Percentiles rank a stretch among this genome's conserved stretches.
Evolutionary conservation across 2,113 vertebrate species (phyloP).

Genomic region (Azemiops feae): DNA sequence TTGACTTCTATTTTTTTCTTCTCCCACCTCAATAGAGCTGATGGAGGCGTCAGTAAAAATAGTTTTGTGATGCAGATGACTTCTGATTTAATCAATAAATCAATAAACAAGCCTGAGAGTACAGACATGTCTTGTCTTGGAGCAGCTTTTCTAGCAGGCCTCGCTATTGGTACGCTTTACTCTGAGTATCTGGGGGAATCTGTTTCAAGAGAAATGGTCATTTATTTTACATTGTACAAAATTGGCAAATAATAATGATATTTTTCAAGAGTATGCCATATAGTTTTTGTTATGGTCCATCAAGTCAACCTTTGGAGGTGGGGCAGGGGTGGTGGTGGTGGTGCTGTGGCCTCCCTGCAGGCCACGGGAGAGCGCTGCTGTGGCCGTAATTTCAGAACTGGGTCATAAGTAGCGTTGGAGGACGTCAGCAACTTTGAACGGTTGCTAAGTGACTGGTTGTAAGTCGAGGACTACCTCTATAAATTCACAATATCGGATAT

Average conservation of each 20-base stretch:
- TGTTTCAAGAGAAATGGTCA: not conserved
- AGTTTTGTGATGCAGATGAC: slow-evolving; percentile 95
- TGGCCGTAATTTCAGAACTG: not conserved
- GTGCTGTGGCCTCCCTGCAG: not conserved
- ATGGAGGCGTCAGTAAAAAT: slow-evolving; percentile 92
- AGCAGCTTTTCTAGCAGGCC: slow-evolving; percentile 89
- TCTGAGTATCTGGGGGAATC: not conserved
- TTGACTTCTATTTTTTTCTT: slow-evolving; percentile 2
- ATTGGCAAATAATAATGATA: not conserved
- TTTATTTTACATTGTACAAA: not conserved
- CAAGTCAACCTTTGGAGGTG: not conserved
- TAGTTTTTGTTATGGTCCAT: not conserved
- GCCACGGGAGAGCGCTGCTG: too few species aligned
- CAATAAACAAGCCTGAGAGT: slow-evolving; percentile 76
- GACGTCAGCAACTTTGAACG: not conserved
- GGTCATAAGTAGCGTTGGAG: not conserved
- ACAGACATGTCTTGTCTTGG: slow-evolving; percentile 93
- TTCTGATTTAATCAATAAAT: slow-evolving; percentile 84
- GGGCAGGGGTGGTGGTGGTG: too few species aligned
- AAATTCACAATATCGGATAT: not conserved
- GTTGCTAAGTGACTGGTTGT: not conserved
- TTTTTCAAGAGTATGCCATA: not conserved
- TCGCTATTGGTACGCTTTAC: slow-evolving; percentile 80
- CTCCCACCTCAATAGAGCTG: slow-evolving; percentile 73
- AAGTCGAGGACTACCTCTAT: not conserved